phyloP scores from a whole-genome alignment of 2,888 invertebrate genomes.

The Philonicus albiceps region DNA sequence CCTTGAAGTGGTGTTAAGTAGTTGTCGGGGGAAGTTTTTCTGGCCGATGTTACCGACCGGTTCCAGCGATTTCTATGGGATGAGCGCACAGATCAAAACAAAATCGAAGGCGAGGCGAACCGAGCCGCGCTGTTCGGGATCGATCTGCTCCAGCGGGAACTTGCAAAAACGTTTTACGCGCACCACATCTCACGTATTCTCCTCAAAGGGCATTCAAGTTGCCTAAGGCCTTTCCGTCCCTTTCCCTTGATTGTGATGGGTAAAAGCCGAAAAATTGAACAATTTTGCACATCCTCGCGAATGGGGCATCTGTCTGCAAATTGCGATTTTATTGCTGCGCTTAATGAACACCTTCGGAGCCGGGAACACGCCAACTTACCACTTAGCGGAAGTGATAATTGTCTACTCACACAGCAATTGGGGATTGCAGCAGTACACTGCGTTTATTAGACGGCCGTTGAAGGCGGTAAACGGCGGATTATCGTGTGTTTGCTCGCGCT shows the following conservation, averaged over 20 bases:
- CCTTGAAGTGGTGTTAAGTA: conserved; percentile 42
- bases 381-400: neutral
- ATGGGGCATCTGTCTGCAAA: neutral
- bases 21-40: conserved; percentile 37
- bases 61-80: conserved; percentile 21
- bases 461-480: neutral
- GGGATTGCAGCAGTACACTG: neutral
- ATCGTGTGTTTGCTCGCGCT: neutral
- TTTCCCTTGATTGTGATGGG: neutral
- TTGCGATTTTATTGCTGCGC: neutral
- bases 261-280: neutral
- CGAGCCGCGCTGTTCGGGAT: neutral
- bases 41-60: neutral
- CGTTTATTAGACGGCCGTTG: neutral
- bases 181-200: neutral
- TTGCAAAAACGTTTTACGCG: neutral
- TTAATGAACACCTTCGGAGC: neutral
- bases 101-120: neutral
- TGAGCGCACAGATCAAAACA: neutral
- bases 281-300: neutral
- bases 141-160: neutral
- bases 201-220: neutral
- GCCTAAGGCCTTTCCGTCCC: neutral
- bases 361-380: neutral
- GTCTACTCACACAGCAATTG: neutral